Evolutionary conservation across 2,888 invertebrate species (phyloP).

Genomic region (Dioctria rufipes): DNA sequence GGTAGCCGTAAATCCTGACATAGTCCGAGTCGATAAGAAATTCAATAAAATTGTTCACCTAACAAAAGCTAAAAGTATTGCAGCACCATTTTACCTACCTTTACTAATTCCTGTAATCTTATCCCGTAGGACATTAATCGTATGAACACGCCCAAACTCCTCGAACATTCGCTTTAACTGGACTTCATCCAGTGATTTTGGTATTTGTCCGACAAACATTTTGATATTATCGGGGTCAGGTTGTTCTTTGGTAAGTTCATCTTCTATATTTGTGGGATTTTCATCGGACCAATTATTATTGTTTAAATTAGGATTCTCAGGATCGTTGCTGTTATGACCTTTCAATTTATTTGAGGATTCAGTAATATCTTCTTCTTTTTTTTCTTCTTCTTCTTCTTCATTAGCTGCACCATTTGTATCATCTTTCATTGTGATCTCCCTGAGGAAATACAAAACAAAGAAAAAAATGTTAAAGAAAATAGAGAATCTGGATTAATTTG

Average conservation of each 20-base stretch:
- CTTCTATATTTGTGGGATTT: conserved; percentile 19
- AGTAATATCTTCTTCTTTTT: neutral
- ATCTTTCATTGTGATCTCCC: conserved; percentile 51
- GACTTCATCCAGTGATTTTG: conserved; percentile 96
- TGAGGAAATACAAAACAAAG: neutral
- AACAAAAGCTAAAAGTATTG: conserved; percentile 57
- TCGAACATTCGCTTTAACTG: conserved; percentile 96
- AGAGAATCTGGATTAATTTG: conserved; percentile 42
- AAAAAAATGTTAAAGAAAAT: neutral
- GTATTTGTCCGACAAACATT: conserved; percentile 99
- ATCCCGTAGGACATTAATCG: conserved; percentile 98
- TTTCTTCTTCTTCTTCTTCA: too few relatives aligned
- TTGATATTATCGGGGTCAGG: conserved; percentile 98
- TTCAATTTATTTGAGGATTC: conserved; percentile 3
- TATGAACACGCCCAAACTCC: conserved; percentile 95
- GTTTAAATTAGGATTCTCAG: conserved; percentile 14
- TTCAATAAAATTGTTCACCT: conserved; percentile 53
- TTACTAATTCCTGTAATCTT: conserved; percentile 96
- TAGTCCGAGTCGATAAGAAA: conserved; percentile 30
- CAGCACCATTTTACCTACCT: conserved; percentile 78
- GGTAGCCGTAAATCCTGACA: conserved; percentile 54
- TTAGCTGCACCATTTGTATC: conserved; percentile 6
- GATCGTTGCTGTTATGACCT: conserved; percentile 14
- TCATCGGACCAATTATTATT: neutral
- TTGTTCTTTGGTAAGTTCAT: conserved; percentile 75